Conservation (phyloP, 2,113 vertebrate genomes). For the Tichodroma muraria region DNA sequence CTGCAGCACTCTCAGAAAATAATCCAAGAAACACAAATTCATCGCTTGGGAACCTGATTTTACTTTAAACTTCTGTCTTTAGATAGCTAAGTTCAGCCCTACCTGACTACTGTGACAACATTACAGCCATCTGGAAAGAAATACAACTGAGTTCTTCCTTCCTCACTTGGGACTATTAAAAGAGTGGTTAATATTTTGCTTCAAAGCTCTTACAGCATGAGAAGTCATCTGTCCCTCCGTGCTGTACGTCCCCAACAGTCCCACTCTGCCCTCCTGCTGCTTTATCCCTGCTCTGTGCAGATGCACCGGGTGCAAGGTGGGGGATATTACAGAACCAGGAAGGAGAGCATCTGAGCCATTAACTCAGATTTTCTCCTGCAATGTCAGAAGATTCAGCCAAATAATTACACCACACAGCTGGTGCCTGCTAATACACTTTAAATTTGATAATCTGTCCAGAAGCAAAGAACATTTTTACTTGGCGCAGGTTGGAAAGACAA, state of each 20-base stretch:
- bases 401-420: conserved; percentile 63
- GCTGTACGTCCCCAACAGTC: background rate
- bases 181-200: background rate
- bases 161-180: background rate
- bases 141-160: background rate
- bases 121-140: background rate
- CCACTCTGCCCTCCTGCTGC: conserved; percentile 9
- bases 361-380: conserved; percentile 34
- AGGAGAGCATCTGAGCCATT: conserved; percentile 32
- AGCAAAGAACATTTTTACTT: conserved; percentile 29
- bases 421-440: conserved; percentile 48
- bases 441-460: conserved; percentile 54
- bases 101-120: background rate
- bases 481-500: background rate
- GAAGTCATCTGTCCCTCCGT: background rate
- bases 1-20: background rate
- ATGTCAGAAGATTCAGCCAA: conserved; percentile 20
- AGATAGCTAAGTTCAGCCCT: background rate
- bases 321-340: background rate
- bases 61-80: background rate
- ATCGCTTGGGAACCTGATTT: background rate
- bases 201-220: background rate
- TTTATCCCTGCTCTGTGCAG: background rate
- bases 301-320: conserved; percentile 8
- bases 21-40: background rate